These are phyloP conservation scores for Tinamus guttatus DNA, from an alignment of 2,113 vertebrate species.

Conservation along the genomic window DNA sequence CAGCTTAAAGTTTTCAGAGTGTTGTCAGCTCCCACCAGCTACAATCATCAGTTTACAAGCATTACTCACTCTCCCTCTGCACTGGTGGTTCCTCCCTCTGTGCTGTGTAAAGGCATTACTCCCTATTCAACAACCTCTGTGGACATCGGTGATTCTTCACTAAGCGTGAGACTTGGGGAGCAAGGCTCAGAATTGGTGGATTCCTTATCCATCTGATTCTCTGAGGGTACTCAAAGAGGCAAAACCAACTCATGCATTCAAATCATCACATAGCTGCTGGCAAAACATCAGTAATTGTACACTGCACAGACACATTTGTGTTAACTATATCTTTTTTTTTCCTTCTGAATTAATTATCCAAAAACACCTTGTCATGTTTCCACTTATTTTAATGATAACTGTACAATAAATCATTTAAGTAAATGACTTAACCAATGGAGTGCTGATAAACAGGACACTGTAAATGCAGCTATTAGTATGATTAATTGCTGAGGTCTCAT, in stretches of 20 bases:
- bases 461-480: not conserved
- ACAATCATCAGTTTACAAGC: not conserved
- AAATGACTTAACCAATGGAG: not conserved
- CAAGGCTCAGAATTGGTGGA: not conserved
- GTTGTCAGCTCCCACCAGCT: not conserved
- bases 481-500: not conserved
- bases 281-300: fast-evolving
- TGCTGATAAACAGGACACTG: not conserved
- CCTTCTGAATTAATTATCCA: not conserved
- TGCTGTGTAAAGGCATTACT: not conserved
- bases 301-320: not conserved
- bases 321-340: not conserved
- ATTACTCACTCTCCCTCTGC: not conserved
- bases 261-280: not conserved
- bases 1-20: not conserved
- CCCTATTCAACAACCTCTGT: not conserved
- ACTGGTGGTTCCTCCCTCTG: not conserved
- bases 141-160: not conserved
- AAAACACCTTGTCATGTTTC: not conserved
- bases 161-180: not conserved
- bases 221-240: not conserved
- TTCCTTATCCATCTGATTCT: not conserved
- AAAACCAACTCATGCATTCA: not conserved
- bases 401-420: slow-evolving; percentile 7
- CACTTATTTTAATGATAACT: slow-evolving; percentile 7